Conservation (phyloP, 2,113 vertebrate species). For the Anseranas semipalmata region DNA sequence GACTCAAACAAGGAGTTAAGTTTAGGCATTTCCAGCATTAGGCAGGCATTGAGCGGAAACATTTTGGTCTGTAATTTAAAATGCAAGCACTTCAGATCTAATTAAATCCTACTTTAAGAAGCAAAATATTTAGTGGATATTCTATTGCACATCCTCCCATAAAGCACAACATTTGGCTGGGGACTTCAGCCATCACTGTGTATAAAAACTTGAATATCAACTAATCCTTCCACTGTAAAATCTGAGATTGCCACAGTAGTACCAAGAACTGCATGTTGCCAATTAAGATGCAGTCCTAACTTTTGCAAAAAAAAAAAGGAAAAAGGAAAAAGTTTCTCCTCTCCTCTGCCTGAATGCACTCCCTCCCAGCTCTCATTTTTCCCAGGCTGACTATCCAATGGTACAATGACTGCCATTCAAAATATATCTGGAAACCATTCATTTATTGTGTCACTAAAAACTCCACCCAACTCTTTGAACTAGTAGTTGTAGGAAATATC, state of each 20-base stretch:
- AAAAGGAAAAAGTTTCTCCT: accelerated
- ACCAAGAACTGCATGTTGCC: background rate
- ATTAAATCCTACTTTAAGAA: background rate
- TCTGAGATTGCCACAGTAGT: background rate
- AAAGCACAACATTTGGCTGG: background rate
- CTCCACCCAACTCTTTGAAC: background rate
- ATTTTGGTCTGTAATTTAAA: background rate
- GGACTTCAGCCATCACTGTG: accelerated
- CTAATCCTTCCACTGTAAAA: background rate
- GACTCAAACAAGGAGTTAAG: background rate
- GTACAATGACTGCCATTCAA: background rate
- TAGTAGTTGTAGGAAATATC: accelerated
- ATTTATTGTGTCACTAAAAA: background rate
- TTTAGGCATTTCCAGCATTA: background rate
- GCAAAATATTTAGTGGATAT: accelerated
- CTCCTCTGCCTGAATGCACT: background rate
- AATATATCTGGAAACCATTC: background rate
- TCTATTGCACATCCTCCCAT: accelerated
- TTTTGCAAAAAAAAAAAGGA: background rate
- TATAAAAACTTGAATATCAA: accelerated
- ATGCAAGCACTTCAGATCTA: background rate
- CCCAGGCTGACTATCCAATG: background rate
- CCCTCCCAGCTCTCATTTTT: background rate
- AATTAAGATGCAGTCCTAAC: background rate
- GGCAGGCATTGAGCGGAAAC: background rate